phyloP scores from a whole-genome alignment of 1,140 invertebrate species.

The Platyura marginata region DNA sequence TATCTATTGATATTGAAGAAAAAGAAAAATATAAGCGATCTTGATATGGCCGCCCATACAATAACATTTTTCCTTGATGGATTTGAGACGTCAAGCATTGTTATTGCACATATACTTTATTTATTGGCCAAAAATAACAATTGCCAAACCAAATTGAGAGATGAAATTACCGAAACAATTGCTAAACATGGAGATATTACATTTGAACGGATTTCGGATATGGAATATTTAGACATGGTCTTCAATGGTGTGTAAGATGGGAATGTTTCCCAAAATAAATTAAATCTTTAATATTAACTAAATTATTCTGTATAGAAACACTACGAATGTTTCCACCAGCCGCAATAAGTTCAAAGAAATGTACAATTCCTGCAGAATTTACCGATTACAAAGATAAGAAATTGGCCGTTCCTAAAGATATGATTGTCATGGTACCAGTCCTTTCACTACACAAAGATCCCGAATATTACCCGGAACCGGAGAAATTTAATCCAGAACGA shows the following conservation, averaged over 20 bases:
- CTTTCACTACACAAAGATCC: conserved; percentile 46
- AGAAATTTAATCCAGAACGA: conserved; percentile 37
- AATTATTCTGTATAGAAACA: conserved; percentile 23
- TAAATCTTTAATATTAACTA: not conserved
- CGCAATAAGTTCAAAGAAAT: conserved; percentile 26
- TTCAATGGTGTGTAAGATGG: conserved; percentile 11
- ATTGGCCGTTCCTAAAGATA: conserved; percentile 18
- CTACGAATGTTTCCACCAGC: conserved; percentile 31
- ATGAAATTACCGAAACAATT: conserved; percentile 28
- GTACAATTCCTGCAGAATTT: conserved; percentile 21
- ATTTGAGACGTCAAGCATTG: conserved; percentile 30
- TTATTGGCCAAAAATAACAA: conserved; percentile 32
- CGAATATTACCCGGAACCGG: conserved; percentile 42
- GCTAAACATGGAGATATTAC: conserved; percentile 6
- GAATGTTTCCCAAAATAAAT: not conserved
- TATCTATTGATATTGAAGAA: conserved; percentile 19
- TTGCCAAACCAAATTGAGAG: conserved; percentile 34
- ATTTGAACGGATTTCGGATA: conserved; percentile 12
- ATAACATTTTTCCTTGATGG: conserved; percentile 30
- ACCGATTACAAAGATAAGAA: conserved; percentile 15
- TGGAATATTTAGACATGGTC: conserved; percentile 18
- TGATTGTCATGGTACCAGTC: conserved; percentile 32
- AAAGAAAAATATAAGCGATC: conserved; percentile 25
- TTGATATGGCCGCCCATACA: conserved; percentile 33
- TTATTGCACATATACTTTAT: conserved; percentile 12